Evolutionary conservation across 2,113 vertebrate species (phyloP).

Genomic region (Talpa occidentalis): DNA sequence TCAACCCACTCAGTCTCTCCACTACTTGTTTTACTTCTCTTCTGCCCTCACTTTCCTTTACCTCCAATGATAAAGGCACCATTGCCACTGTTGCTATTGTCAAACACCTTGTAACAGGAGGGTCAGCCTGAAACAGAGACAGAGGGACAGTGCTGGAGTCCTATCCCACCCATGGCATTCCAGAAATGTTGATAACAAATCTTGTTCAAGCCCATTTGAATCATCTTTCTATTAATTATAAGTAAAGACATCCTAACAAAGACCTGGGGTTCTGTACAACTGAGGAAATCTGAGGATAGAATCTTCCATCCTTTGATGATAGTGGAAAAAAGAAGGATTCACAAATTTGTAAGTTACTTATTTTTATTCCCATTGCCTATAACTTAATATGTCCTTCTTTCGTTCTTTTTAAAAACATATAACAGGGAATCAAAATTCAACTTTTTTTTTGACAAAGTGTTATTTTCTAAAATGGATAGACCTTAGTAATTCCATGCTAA

Average conservation of each 20-base stretch:
- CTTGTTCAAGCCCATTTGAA: neutral
- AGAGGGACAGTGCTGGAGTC: fast-evolving
- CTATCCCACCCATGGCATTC: neutral
- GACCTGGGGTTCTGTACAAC: neutral
- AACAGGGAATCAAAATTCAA: neutral
- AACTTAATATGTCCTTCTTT: neutral
- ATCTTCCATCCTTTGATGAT: neutral
- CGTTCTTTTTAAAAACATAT: neutral
- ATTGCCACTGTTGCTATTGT: neutral
- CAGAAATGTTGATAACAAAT: neutral
- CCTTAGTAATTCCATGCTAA: neutral
- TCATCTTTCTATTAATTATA: neutral
- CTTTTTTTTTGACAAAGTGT: no score
- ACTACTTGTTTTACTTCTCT: neutral
- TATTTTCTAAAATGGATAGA: neutral
- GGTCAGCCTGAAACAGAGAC: neutral
- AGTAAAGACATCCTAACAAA: neutral
- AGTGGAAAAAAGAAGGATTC: neutral
- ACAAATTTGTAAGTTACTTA: neutral
- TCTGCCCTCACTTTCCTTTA: neutral
- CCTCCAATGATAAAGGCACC: neutral
- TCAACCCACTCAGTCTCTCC: neutral
- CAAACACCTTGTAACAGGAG: neutral
- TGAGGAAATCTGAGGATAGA: neutral
- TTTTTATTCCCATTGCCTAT: neutral